phyloP scores from a whole-genome alignment of 2,888 invertebrate species.

The Epirrhoe alternata region DNA sequence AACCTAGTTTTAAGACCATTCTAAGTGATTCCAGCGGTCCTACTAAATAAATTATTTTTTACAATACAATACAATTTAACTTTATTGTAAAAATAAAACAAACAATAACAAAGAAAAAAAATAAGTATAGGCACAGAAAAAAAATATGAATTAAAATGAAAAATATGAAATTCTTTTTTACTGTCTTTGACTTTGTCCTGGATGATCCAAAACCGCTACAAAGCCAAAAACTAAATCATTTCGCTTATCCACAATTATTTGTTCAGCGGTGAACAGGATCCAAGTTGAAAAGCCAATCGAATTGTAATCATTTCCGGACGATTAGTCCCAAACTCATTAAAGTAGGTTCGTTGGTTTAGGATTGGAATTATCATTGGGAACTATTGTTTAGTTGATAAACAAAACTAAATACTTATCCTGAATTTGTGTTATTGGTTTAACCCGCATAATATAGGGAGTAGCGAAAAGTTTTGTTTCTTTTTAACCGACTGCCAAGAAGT shows the following conservation, averaged over 20 bases:
- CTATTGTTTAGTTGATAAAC: not conserved
- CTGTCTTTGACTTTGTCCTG: too few relatives aligned
- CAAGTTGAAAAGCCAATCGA: not conserved
- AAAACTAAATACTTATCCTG: not conserved
- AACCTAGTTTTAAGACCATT: too few relatives aligned
- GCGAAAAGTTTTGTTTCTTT: too few relatives aligned
- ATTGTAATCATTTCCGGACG: conserved; percentile 5
- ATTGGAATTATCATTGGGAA: not conserved
- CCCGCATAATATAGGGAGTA: not conserved
- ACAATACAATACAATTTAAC: too few relatives aligned
- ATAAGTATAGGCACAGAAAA: too few relatives aligned
- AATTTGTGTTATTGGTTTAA: not conserved
- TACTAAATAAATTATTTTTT: too few relatives aligned
- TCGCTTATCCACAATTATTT: not conserved
- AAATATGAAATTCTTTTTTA: too few relatives aligned
- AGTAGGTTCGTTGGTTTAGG: not conserved
- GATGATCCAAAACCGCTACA: not conserved
- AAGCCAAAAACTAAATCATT: not conserved
- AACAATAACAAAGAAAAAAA: too few relatives aligned
- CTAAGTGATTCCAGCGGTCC: too few relatives aligned
- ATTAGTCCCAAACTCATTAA: not conserved
- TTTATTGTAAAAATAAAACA: too few relatives aligned
- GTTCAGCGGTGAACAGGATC: not conserved
- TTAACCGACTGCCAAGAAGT: too few relatives aligned
- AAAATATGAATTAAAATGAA: too few relatives aligned